Evolutionary conservation across 23 tunicate genomes (phyloP).

Genomic region (Halocynthia aurantium): DNA sequence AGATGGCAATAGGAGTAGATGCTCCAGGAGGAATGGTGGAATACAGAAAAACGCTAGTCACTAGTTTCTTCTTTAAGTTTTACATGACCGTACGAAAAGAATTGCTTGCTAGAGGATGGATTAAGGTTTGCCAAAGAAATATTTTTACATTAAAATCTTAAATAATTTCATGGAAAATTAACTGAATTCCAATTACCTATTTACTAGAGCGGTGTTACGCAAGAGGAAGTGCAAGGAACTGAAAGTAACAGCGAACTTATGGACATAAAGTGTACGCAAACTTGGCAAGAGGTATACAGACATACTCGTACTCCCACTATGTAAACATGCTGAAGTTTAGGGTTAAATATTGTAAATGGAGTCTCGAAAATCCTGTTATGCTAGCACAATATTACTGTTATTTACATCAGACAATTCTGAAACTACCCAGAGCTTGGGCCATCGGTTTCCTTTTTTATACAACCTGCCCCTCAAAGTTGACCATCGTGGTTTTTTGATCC

Average conservation of each 20-base stretch:
- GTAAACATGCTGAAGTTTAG: not conserved
- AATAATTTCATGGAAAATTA: no score
- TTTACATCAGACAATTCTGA: no score
- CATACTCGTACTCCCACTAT: not conserved
- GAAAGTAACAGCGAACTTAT: no score
- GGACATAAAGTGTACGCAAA: not conserved
- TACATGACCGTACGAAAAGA: conserved; percentile 27
- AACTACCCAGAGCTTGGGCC: no score
- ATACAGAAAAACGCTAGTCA: conserved; percentile 82
- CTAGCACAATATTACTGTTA: no score
- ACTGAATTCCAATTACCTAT: no score
- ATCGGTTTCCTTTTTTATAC: no score
- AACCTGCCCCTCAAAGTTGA: no score
- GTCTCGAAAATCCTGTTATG: not conserved
- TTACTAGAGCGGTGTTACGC: no score
- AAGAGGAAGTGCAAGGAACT: no score
- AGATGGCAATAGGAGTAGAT: conserved; percentile 45
- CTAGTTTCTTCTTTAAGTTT: conserved; percentile 95
- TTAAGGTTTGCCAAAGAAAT: not conserved
- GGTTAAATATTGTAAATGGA: not conserved
- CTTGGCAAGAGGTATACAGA: conserved; percentile 20
- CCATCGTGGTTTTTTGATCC: no score
- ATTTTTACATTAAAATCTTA: no score
- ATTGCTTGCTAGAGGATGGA: conserved; percentile 23
- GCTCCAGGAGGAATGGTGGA: conserved; percentile 98